These are phyloP conservation scores for Echiichthys vipera DNA, from an alignment of 2,797 vertebrate species.

Conservation along the genomic window DNA sequence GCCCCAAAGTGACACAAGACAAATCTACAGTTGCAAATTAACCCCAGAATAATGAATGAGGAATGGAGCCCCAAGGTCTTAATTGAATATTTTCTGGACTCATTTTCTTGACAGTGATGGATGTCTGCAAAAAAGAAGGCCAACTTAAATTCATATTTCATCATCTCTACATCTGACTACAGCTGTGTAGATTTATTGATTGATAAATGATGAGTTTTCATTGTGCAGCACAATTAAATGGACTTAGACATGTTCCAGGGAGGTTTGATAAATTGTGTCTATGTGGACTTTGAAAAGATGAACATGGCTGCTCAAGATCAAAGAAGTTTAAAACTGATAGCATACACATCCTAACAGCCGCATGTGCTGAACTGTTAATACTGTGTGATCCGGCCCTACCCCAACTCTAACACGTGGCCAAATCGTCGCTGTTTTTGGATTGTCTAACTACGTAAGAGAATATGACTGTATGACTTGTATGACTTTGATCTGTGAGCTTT, in stretches of 20 bases:
- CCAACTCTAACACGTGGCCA: constrained; percentile 10
- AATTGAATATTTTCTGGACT: constrained; percentile 80
- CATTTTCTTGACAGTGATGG: constrained; percentile 81
- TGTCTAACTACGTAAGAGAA: constrained; percentile 6
- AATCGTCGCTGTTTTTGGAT: neutral
- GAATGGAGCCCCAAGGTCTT: constrained; percentile 77
- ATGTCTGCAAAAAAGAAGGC: constrained; percentile 71
- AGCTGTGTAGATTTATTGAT: constrained; percentile 76
- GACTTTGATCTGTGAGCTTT: constrained; percentile 3
- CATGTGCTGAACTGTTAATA: constrained; percentile 10
- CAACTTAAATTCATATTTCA: constrained; percentile 80
- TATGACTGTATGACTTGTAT: neutral
- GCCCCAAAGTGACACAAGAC: constrained; percentile 84
- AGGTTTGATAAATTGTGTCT: constrained; percentile 67
- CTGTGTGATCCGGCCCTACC: neutral
- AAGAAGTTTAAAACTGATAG: constrained; percentile 15
- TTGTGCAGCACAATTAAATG: constrained; percentile 76
- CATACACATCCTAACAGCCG: neutral
- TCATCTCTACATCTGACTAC: constrained; percentile 73
- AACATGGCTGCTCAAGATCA: constrained; percentile 34
- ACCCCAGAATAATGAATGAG: constrained; percentile 82
- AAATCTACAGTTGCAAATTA: constrained; percentile 85
- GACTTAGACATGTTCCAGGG: constrained; percentile 68
- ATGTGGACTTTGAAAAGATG: constrained; percentile 44
- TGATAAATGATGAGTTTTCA: constrained; percentile 82